Conservation (phyloP, 2,888 invertebrate species). For the Leptopilina myrica region DNA sequence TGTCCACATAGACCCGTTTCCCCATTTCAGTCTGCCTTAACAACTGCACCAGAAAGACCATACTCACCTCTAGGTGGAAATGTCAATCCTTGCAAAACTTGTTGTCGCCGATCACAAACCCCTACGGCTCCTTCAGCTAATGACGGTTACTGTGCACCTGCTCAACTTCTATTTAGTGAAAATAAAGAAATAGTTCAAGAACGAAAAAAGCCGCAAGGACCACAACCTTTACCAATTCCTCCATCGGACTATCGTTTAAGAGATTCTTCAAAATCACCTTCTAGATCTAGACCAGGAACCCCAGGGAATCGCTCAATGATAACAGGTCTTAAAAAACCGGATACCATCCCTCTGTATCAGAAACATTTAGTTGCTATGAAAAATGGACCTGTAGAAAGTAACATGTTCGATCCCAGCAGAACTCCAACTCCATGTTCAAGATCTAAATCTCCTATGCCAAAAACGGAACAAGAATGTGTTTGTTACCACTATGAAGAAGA, state of each 20-base stretch:
- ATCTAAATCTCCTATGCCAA: conserved; percentile 81
- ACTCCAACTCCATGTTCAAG: conserved; percentile 75
- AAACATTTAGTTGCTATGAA: conserved; percentile 83
- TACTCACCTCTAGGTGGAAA: conserved; percentile 80
- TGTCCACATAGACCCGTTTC: conserved; percentile 77
- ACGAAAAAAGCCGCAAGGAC: conserved; percentile 59
- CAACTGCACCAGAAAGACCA: conserved; percentile 82
- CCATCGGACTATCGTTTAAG: conserved; percentile 71
- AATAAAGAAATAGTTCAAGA: conserved; percentile 55
- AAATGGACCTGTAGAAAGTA: conserved; percentile 66
- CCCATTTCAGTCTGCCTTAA: conserved; percentile 83
- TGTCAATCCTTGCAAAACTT: conserved; percentile 62
- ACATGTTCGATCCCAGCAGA: conserved; percentile 67
- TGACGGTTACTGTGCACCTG: conserved; percentile 68
- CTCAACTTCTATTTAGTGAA: conserved; percentile 70
- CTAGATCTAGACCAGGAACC: conserved; percentile 80
- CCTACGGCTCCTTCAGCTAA: conserved; percentile 63
- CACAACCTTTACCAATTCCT: conserved; percentile 72
- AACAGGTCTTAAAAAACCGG: conserved; percentile 81
- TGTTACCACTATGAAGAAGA: conserved; percentile 73
- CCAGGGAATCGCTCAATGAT: conserved; percentile 78
- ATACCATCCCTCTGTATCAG: conserved; percentile 89
- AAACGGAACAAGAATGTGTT: conserved; percentile 65
- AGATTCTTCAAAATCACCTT: conserved; percentile 78
- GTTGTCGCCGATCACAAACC: conserved; percentile 65